A percentile compares a stretch with the other conserved stretches of the same genome.
Evolutionary conservation across 2,888 invertebrate genomes (phyloP).

Genomic region (Bombylius major): DNA sequence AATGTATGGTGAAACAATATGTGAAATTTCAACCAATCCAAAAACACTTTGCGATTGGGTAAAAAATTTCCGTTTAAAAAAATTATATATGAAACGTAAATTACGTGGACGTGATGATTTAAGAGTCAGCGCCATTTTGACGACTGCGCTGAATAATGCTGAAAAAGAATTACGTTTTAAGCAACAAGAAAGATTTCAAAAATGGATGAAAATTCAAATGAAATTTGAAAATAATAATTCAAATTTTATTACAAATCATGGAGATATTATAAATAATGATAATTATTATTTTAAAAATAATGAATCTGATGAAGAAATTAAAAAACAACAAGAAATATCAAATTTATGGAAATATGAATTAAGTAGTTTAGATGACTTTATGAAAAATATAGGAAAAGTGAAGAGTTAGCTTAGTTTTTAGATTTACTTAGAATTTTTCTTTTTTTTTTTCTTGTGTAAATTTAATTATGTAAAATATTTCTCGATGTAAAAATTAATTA

Average conservation of each 20-base stretch:
- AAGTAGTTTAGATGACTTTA: conserved; percentile 44
- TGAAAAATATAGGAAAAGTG: conserved; percentile 39
- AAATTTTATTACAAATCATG: not conserved
- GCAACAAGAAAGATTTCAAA: conserved; percentile 41
- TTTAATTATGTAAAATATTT: not conserved
- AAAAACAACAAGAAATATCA: conserved; percentile 23
- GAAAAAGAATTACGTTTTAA: conserved; percentile 42
- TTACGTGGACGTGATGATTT: conserved; percentile 39
- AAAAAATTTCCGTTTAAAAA: conserved; percentile 42
- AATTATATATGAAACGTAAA: conserved; percentile 37
- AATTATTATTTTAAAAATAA: conserved; percentile 1
- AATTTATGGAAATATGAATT: conserved; percentile 40
- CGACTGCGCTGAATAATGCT: conserved; percentile 40
- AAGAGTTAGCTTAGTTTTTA: not conserved
- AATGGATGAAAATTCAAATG: conserved; percentile 38
- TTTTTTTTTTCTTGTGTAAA: not conserved
- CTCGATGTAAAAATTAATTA: too few relatives aligned
- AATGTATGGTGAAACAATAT: not conserved
- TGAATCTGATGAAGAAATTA: conserved; percentile 17
- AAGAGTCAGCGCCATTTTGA: conserved; percentile 44
- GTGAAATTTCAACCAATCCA: not conserved
- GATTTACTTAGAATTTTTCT: not conserved
- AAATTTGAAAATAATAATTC: conserved; percentile 21
- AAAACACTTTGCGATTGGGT: conserved; percentile 41
- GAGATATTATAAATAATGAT: not conserved